phyloP scores from a whole-genome alignment of 2,888 invertebrate genomes.

The Brachypterus glaber region DNA sequence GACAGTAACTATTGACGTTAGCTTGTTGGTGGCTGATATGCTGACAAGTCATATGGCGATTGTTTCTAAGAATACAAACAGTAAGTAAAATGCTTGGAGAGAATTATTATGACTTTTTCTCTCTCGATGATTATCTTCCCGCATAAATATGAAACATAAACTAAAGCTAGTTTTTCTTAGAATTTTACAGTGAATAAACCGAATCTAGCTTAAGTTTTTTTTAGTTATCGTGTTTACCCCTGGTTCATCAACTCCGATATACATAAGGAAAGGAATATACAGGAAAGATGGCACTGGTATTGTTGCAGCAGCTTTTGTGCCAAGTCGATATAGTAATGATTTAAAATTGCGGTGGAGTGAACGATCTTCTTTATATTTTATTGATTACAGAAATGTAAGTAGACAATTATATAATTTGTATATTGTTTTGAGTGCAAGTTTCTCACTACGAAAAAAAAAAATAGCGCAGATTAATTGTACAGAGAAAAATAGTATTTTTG shows the following conservation, averaged over 20 bases:
- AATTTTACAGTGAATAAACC: no score
- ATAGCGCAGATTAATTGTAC: no score
- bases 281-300: no score
- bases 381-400: constrained; percentile 50
- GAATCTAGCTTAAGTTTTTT: constrained; percentile 21
- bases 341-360: constrained; percentile 48
- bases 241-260: constrained; percentile 46
- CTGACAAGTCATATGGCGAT: constrained; percentile 58
- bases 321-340: constrained; percentile 43
- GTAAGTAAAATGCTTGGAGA: constrained; percentile 41
- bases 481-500: no score
- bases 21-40: constrained; percentile 49
- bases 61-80: constrained; percentile 52
- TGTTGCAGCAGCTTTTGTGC: constrained; percentile 49
- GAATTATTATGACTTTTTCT: no score
- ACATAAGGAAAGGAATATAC: constrained; percentile 34
- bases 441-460: no score
- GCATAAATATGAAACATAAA: no score
- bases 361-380: constrained; percentile 51
- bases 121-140: no score
- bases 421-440: no score
- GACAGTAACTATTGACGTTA: constrained; percentile 48
- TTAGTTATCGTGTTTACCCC: constrained; percentile 58
- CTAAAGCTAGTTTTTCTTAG: no score
- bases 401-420: no score